Conservation (phyloP, 2,888 invertebrate species). For the Hermaeophaga mercurialis region DNA sequence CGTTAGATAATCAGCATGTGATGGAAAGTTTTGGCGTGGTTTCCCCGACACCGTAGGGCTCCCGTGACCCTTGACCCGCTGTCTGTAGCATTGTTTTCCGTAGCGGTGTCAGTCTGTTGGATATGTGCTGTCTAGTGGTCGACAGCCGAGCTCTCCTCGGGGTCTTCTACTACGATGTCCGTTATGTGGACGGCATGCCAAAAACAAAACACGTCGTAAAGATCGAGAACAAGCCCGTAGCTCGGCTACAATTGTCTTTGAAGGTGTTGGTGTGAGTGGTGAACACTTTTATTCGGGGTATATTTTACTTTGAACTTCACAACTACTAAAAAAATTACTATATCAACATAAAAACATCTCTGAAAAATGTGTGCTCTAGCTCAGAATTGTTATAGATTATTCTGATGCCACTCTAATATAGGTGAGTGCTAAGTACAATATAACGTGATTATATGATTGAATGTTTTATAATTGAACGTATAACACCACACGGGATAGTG, state of each 20-base stretch:
- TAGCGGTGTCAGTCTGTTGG: slow-evolving; percentile 43
- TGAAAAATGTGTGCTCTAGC: too few relatives aligned
- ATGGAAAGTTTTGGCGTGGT: slow-evolving; percentile 5
- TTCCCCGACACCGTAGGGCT: slow-evolving; percentile 25
- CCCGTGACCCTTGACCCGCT: slow-evolving; percentile 42
- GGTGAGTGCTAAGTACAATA: too few relatives aligned
- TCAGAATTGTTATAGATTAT: too few relatives aligned
- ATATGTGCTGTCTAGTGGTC: slow-evolving; percentile 40
- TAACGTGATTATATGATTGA: too few relatives aligned
- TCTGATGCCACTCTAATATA: too few relatives aligned
- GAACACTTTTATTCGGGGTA: neutral
- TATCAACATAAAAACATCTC: neutral
- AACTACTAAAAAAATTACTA: neutral
- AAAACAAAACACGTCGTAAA: slow-evolving; percentile 33
- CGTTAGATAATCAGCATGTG: too few relatives aligned
- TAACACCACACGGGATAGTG: too few relatives aligned
- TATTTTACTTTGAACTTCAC: neutral
- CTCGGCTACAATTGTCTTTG: slow-evolving; percentile 21
- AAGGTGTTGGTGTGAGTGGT: slow-evolving; percentile 15
- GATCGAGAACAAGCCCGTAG: slow-evolving; percentile 10
- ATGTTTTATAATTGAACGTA: too few relatives aligned
- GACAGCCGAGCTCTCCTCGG: slow-evolving; percentile 37
- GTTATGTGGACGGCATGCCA: slow-evolving; percentile 35
- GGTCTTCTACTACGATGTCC: slow-evolving; percentile 36
- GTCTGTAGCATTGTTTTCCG: slow-evolving; percentile 40